phyloP scores from a whole-genome alignment of 2,888 invertebrate species.

The Athalia rosae region DNA sequence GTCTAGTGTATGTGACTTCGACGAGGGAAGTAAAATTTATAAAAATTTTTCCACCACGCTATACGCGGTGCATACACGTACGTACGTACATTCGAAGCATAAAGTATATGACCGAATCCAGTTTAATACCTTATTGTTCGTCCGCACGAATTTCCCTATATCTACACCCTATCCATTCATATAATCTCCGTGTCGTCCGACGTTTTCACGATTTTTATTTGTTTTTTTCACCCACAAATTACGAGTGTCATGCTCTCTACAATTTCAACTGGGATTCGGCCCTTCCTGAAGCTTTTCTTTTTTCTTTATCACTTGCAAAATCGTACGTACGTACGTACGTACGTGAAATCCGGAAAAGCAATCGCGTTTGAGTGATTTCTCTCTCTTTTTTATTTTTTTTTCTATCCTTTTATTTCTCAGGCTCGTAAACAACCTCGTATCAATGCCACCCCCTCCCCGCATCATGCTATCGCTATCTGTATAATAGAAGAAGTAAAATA shows the following conservation, averaged over 20 bases:
- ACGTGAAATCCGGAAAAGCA: no score
- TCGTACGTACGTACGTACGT: no score
- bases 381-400: no score
- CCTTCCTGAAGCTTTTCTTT: neutral
- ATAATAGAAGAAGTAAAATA: neutral
- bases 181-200: constrained; percentile 14
- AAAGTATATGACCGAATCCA: neutral
- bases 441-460: no score
- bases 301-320: neutral
- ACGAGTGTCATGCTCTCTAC: neutral
- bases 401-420: no score
- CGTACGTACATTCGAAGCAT: no score
- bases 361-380: no score
- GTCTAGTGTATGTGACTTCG: no score
- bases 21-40: constrained; percentile 20
- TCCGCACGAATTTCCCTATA: neutral
- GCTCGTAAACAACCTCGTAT: no score
- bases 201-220: constrained; percentile 29
- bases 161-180: neutral
- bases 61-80: neutral
- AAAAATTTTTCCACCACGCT: neutral
- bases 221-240: neutral
- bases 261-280: neutral
- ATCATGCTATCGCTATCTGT: no score
- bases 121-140: constrained; percentile 34